These are phyloP conservation scores for Sicus ferrugineus DNA, from an alignment of 2,888 invertebrate species.

Conservation along the genomic window DNA sequence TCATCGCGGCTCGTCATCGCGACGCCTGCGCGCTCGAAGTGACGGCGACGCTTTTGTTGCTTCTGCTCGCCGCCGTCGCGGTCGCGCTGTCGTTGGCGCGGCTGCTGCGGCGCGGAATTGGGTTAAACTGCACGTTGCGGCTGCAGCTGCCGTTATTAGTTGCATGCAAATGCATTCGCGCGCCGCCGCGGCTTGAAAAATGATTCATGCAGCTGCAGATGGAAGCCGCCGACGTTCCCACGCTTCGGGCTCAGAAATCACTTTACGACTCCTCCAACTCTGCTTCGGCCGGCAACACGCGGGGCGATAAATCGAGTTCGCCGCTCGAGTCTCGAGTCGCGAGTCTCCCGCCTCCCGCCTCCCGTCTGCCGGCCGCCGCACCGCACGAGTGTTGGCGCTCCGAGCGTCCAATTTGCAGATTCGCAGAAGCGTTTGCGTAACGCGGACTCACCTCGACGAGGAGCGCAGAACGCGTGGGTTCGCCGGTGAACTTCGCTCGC, in stretches of 20 bases:
- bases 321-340: not conserved
- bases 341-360: no score
- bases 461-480: no score
- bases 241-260: not conserved
- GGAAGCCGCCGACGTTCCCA: conserved; percentile 2
- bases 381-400: not conserved
- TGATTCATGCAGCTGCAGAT: conserved; percentile 17
- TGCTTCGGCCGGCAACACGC: not conserved
- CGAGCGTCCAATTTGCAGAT: no score
- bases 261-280: not conserved
- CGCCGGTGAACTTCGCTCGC: no score
- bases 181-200: conserved; percentile 19
- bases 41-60: conserved; percentile 19
- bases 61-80: not conserved
- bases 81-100: not conserved
- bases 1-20: conserved; percentile 9
- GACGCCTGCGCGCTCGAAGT: conserved; percentile 15
- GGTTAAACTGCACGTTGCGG: conserved; percentile 12
- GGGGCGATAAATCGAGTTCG: not conserved
- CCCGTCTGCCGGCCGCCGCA: not conserved
- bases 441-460: no score
- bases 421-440: no score
- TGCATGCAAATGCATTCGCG: conserved; percentile 10
- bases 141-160: not conserved
- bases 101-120: conserved; percentile 5